Base-by-base conservation (phyloP, 2,888 invertebrate species). In the Slavum lentiscoides region DNA sequence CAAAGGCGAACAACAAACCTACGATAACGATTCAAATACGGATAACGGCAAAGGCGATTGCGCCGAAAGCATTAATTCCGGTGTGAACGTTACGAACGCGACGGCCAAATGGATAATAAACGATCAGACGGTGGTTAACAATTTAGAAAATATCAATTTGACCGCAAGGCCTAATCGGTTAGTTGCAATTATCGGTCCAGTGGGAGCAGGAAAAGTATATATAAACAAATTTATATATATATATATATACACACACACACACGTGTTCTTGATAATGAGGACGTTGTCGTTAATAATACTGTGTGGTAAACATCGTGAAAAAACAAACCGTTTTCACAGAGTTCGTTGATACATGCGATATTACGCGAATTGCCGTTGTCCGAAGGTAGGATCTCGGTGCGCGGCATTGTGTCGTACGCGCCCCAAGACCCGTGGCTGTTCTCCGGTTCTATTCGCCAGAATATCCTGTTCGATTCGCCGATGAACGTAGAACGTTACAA, bases 371-470 rank as follows among this genome's bases (percentile, higher is more conserved):
- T 96, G 67, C 92, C 93, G 2, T 86, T 93, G 4, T 85, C 86
- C 23, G 86, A 88, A 2, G 95, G 96, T 8, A 87, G 87, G 1
- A 86, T 94, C 11, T 88, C 82, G 13, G 88, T 94, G 15, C 90
- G 90, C 15, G 95, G 95, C 6, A 88, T 88, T 4, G 88, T 92
- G 0, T 91, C 92, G 0, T 96, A 96, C 85, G 93, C 94, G 0
- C 92, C 94, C 70, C 95, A 95, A 86, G 93, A 95, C 85, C 93
- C 96, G 0, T 97, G 96, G 96, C 86, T 93, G 0, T 93, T 93
- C 85, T 92, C 91, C 76, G 92, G 92, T 85, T 93, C 94, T 82
- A 92, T 98, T 0, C 89, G 94, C 15, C 96, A 97, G 85, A 98
- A 98, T 86, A 95, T 98, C 83, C 87, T 96, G 2, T 98, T 98